Conservation (phyloP, 2,113 vertebrate genomes). For the Bucco capensis region DNA sequence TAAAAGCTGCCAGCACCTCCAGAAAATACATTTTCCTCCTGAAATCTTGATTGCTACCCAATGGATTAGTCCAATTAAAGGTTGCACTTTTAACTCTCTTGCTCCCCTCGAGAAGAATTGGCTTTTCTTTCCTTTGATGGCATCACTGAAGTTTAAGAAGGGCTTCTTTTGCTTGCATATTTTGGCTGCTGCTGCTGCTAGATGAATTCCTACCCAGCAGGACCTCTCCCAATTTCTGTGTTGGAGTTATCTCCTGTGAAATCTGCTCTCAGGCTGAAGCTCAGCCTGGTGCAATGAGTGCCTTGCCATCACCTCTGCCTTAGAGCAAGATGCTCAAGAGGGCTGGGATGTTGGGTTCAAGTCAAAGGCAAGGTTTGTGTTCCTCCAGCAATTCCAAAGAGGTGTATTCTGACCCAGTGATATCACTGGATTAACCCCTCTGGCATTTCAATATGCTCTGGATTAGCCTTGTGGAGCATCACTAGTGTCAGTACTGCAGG, state of each 20-base stretch:
- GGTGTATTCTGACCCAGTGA: background rate
- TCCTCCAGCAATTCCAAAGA: background rate
- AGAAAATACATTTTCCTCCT: conserved; percentile 56
- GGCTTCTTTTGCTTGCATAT: conserved; percentile 62
- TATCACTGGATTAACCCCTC: conserved; percentile 28
- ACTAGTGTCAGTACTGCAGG: background rate
- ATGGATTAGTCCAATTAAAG: conserved; percentile 65
- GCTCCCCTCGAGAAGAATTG: conserved; percentile 65
- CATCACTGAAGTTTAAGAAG: conserved; percentile 59
- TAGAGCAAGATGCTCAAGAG: background rate
- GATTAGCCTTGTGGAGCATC: conserved; percentile 8
- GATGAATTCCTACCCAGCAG: conserved; percentile 40
- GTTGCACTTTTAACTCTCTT: conserved; percentile 58
- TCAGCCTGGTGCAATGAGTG: background rate
- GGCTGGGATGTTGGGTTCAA: background rate
- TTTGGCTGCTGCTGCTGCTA: conserved; percentile 29
- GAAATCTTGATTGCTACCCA: conserved; percentile 50
- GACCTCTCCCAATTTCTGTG: conserved; percentile 47
- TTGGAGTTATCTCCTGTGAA: conserved; percentile 25
- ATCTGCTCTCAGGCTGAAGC: conserved; percentile 14
- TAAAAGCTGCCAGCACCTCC: conserved; percentile 59
- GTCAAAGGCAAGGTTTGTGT: background rate
- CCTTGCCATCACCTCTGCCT: background rate
- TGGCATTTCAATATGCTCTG: background rate
- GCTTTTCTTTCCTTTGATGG: conserved; percentile 63